Evolutionary conservation across 2,888 invertebrate genomes (phyloP).

Genomic region (Volucella bombylans): DNA sequence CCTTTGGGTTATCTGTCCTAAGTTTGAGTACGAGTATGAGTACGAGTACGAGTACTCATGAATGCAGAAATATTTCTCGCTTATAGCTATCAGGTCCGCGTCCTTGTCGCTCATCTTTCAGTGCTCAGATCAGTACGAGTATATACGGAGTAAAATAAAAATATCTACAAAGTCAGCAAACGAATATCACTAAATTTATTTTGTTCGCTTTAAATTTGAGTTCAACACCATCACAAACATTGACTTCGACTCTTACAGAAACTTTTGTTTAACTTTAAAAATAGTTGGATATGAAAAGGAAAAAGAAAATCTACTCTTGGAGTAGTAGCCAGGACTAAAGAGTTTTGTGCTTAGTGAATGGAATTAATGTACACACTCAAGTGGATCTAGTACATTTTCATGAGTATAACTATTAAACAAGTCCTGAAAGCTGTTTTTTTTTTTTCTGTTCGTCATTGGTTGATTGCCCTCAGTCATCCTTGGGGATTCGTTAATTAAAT

Average conservation of each 20-base stretch:
- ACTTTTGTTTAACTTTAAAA: conserved; percentile 42
- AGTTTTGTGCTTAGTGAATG: conserved; percentile 49
- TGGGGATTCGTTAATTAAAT: conserved; percentile 40
- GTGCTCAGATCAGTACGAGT: background rate
- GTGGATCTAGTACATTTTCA: conserved; percentile 37
- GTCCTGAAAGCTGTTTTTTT: conserved; percentile 8
- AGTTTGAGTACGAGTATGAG: no score
- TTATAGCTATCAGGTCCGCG: background rate
- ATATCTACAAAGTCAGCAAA: no score
- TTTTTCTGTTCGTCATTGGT: conserved; percentile 11
- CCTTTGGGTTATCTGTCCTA: conserved; percentile 23
- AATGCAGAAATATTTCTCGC: conserved; percentile 3
- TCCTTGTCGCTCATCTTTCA: background rate
- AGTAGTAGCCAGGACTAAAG: conserved; percentile 18
- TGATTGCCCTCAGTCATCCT: conserved; percentile 37
- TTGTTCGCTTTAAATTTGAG: conserved; percentile 37
- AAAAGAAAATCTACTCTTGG: background rate
- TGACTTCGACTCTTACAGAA: background rate
- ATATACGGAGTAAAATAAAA: background rate
- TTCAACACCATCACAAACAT: background rate
- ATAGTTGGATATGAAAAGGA: background rate
- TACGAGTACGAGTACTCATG: background rate
- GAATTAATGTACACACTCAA: conserved; percentile 37
- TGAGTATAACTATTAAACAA: conserved; percentile 47
- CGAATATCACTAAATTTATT: conserved; percentile 33